These are phyloP conservation scores for Hypena proboscidalis DNA, from an alignment of 2,888 invertebrate species.

Conservation along the genomic window DNA sequence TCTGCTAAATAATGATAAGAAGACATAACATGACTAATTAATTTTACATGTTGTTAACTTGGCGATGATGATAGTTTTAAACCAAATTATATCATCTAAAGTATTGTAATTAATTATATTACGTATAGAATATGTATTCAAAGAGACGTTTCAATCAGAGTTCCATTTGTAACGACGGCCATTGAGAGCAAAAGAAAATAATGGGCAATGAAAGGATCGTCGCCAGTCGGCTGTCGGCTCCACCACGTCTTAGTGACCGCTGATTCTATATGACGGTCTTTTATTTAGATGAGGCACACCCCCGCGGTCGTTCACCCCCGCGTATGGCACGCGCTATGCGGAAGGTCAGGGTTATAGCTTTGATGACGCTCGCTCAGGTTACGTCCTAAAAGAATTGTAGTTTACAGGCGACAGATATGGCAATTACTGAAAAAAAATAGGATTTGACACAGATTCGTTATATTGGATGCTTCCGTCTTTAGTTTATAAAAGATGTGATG, in stretches of 20 bases:
- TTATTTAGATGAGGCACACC: slow-evolving; percentile 79
- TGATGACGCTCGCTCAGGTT: no score
- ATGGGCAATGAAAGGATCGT: slow-evolving; percentile 58
- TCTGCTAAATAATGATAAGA: slow-evolving; percentile 27
- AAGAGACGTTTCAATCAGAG: slow-evolving; percentile 28
- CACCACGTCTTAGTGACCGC: slow-evolving; percentile 56
- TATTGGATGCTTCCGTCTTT: no score
- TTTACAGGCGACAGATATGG: no score
- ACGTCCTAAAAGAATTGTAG: no score
- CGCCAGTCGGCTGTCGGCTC: slow-evolving; percentile 40
- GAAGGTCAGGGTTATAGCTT: slow-evolving; percentile 78
- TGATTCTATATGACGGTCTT: slow-evolving; percentile 68
- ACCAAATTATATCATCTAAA: no score
- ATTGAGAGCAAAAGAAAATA: slow-evolving; percentile 51
- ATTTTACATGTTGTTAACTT: no score
- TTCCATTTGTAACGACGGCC: slow-evolving; percentile 26
- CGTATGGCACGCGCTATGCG: slow-evolving; percentile 55
- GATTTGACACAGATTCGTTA: no score
- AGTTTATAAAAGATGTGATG: no score
- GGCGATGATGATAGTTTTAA: no score
- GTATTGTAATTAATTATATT: no score
- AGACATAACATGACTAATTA: background rate
- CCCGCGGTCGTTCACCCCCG: slow-evolving; percentile 75
- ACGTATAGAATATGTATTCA: no score
- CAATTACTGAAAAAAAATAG: no score